A percentile compares a stretch with the other conserved stretches of the same genome.
phyloP scores from a whole-genome alignment of 1,140 invertebrate genomes.

The Dermatophagoides farinae region DNA sequence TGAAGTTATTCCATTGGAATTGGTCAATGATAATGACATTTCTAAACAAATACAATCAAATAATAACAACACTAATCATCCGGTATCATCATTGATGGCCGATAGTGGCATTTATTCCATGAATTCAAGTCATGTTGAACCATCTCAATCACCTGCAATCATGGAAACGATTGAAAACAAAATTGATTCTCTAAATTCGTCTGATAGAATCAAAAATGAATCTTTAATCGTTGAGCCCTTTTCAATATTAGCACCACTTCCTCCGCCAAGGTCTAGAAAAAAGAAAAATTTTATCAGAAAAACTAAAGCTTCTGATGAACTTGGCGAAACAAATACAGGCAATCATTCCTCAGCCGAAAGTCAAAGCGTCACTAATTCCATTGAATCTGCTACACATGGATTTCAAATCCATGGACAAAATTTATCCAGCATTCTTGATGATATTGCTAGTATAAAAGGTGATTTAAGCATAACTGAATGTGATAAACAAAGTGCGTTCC shows the following conservation, averaged over 20 bases:
- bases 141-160: not conserved
- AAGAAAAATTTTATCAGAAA: not conserved
- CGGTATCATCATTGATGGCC: not conserved
- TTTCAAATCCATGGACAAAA: not conserved
- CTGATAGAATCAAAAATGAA: not conserved
- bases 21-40: not conserved
- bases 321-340: not conserved
- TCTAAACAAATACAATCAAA: not conserved
- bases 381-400: not conserved
- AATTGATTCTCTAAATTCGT: not conserved
- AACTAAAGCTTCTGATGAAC: not conserved
- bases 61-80: not conserved
- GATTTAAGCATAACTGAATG: slow-evolving; percentile 9
- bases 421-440: slow-evolving; percentile 10
- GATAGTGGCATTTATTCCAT: slow-evolving; percentile 9
- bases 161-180: not conserved
- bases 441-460: slow-evolving; percentile 15
- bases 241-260: not conserved
- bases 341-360: not conserved
- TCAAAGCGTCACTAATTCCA: not conserved
- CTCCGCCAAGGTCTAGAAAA: slow-evolving; percentile 3
- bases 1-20: not conserved
- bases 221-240: not conserved
- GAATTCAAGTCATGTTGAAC: slow-evolving; percentile 9
- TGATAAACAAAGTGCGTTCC: slow-evolving; percentile 5